Conservation (phyloP, 2,888 invertebrate species). For the Melieria picta region DNA sequence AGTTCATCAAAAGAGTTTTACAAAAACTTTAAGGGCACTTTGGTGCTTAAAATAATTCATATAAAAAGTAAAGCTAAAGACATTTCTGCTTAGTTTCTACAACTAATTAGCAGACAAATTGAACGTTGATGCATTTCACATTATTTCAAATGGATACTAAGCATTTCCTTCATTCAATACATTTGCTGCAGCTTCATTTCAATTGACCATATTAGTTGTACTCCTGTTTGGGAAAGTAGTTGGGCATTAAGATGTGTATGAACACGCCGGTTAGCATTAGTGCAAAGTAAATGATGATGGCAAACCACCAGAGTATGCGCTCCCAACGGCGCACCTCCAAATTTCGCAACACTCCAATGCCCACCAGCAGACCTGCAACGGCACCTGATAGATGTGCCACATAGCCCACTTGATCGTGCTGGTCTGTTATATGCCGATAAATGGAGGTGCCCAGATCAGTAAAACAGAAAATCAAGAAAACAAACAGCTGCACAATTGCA, state of each 20-base stretch:
- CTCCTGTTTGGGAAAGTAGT: constrained; percentile 67
- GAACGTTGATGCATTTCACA: too few relatives aligned
- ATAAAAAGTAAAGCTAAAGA: constrained; percentile 15
- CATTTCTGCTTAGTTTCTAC: too few relatives aligned
- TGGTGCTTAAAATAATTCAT: constrained; percentile 6
- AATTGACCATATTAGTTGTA: constrained; percentile 45
- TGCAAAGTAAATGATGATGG: constrained; percentile 75
- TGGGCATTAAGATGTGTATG: constrained; percentile 76
- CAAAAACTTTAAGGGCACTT: constrained; percentile 19
- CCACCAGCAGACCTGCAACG: constrained; percentile 83
- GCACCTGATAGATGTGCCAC: constrained; percentile 95
- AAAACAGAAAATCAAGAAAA: constrained; percentile 82
- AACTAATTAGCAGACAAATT: too few relatives aligned
- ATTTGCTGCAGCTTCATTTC: too few relatives aligned
- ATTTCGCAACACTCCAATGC: constrained; percentile 86
- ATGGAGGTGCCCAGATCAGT: constrained; percentile 91
- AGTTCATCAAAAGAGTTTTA: too few relatives aligned
- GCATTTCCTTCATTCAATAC: too few relatives aligned
- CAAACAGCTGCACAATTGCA: constrained; percentile 83
- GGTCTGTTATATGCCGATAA: constrained; percentile 81
- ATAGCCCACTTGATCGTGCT: constrained; percentile 86
- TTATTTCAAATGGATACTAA: too few relatives aligned
- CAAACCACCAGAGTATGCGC: constrained; percentile 82
- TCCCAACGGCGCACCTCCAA: constrained; percentile 84
- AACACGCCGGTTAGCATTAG: constrained; percentile 79